A percentile compares a stretch with the other conserved stretches of the same genome.
Evolutionary conservation across 2,797 vertebrate species (phyloP).

Genomic region (Erpetoichthys calabaricus): DNA sequence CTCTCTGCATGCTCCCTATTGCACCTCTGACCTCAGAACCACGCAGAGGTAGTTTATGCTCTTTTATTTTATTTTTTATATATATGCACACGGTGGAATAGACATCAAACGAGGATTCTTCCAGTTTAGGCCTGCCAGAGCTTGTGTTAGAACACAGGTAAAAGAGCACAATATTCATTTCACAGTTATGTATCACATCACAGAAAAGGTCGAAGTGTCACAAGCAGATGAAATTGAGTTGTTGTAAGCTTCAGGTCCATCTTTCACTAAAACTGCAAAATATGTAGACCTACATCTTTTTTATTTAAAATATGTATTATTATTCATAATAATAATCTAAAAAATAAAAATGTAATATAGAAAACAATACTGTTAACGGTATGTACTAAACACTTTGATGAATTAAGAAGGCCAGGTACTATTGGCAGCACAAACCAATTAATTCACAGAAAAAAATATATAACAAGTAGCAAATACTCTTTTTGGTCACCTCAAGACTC

Average conservation of each 20-base stretch:
- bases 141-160: constrained; percentile 7
- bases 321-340: too few species aligned
- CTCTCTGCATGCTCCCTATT: neutral
- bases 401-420: too few species aligned
- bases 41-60: constrained; percentile 9
- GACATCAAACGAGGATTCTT: constrained; percentile 12
- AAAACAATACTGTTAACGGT: too few species aligned
- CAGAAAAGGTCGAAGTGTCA: constrained; percentile 8
- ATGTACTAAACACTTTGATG: too few species aligned
- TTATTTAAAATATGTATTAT: too few species aligned
- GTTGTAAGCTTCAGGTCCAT: neutral
- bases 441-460: too few species aligned
- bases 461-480: too few species aligned
- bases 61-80: constrained; percentile 17
- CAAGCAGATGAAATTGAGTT: constrained; percentile 8
- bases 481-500: too few species aligned
- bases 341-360: too few species aligned
- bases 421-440: too few species aligned
- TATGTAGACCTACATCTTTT: too few species aligned
- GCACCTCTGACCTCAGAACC: constrained; percentile 5
- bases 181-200: constrained; percentile 1
- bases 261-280: too few species aligned
- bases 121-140: constrained; percentile 1
- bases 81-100: constrained; percentile 41
- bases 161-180: constrained; percentile 1